phyloP scores from a whole-genome alignment of 2,888 invertebrate species.

The Drosophila mimica region DNA sequence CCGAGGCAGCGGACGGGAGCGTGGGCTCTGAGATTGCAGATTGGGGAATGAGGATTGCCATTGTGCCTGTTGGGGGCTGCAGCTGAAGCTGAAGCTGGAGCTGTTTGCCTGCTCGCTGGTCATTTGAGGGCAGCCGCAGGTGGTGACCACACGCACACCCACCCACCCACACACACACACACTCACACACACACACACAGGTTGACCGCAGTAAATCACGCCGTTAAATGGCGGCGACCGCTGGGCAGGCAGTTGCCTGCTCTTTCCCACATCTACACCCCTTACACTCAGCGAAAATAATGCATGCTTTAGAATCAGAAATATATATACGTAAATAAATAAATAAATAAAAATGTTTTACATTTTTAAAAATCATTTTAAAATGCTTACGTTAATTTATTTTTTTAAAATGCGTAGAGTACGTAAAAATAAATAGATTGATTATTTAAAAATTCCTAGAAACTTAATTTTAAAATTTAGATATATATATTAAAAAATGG shows the following conservation, averaged over 20 bases:
- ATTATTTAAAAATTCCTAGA: not conserved
- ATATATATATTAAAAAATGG: not conserved
- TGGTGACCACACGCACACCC: conserved; percentile 57
- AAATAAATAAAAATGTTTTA: not conserved
- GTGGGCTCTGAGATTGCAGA: conserved; percentile 1
- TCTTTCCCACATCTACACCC: not conserved
- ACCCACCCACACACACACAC: conserved; percentile 14
- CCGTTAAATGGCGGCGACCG: conserved; percentile 73
- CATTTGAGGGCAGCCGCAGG: conserved; percentile 82
- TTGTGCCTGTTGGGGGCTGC: conserved; percentile 9
- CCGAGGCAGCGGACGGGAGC: conserved; percentile 37
- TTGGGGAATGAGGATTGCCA: conserved; percentile 19
- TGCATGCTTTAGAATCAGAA: not conserved
- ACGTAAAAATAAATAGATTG: not conserved
- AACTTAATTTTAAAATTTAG: not conserved
- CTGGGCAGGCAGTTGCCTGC: conserved; percentile 42
- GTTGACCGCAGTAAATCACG: conserved; percentile 84
- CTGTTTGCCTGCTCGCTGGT: conserved; percentile 57
- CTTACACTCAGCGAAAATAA: conserved; percentile 1
- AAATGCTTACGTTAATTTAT: not conserved
- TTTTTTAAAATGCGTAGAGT: not conserved
- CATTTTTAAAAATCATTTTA: not conserved
- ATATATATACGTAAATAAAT: not conserved
- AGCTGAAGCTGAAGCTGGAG: conserved; percentile 15
- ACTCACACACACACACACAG: conserved; percentile 41